Conservation (phyloP, 2,113 vertebrate genomes). For the Ameiurus melas region DNA sequence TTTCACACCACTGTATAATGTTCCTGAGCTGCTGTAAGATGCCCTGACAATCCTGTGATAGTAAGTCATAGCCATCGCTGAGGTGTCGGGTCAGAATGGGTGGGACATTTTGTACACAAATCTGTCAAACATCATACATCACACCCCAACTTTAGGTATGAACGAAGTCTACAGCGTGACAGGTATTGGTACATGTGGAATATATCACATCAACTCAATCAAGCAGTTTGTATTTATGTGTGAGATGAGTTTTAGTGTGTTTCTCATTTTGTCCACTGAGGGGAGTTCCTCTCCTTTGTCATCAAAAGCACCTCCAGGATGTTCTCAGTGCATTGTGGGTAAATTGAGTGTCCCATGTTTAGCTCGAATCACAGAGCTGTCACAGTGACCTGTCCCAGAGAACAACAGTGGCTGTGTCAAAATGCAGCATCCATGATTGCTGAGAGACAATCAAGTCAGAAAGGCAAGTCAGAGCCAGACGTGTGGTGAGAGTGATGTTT, state of each 20-base stretch:
- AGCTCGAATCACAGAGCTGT: slow-evolving; percentile 30
- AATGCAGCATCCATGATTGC: slow-evolving; percentile 21
- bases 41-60: background rate
- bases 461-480: slow-evolving; percentile 5
- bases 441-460: background rate
- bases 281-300: slow-evolving; percentile 37
- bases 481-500: background rate
- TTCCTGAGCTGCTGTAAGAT: background rate
- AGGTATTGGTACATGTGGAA: background rate
- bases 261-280: slow-evolving; percentile 42
- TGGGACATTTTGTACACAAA: background rate
- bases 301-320: slow-evolving; percentile 18
- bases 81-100: background rate
- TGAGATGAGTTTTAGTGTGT: background rate
- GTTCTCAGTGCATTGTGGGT: slow-evolving; percentile 9
- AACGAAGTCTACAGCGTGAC: background rate
- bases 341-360: slow-evolving; percentile 19
- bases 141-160: background rate
- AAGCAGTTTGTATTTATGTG: background rate
- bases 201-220: background rate
- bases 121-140: background rate
- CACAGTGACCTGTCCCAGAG: slow-evolving; percentile 34
- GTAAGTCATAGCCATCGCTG: background rate
- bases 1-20: no score
- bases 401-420: slow-evolving; percentile 16